Evolutionary conservation across 2,113 vertebrate species (phyloP), one percentile per base, ranked within the genome.

Genomic region (Tragelaphus buxtoni): DNA sequence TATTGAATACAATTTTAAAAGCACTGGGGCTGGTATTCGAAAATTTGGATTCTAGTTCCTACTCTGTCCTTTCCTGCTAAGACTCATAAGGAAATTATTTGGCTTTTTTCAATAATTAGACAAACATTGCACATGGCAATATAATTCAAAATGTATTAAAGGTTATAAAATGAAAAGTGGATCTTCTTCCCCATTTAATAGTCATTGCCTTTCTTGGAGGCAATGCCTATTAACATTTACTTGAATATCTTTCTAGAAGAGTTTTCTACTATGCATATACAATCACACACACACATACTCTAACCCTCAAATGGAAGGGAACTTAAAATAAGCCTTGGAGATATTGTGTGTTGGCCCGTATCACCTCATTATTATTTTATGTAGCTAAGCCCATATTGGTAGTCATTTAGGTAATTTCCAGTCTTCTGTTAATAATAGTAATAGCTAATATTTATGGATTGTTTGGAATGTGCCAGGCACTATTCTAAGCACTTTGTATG

Each of bases 1-100:
- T 56, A 74, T 63, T 94, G 55, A 88, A 79, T 91, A 95, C 84
- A 76, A 88, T 51, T 61, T 77, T 45, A 88, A 97, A 79, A 63
- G 32, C 77, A 84, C 69, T 88, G 65, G 18, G 3, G 32, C 49
- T 88, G 60, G 45, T 83, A 47, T 88, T 56, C 32, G 9, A 90
- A 92, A 83, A 96, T 80, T 84, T 95, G 76, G 51, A 84, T 91
- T 91, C n/a, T 91, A 56, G 39, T 84, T 24, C 26, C 86, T 4
- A 69, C 39, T 76, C 61, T 82, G 17, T 92, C 56, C 28, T 88
- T 69, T 80, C 28, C 77, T 88, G 17, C 28, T 94, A 28, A 61
- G 55, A 49, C n/a, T 42, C 82, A 77, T 45, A 91, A 72, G 53
- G 22, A 91, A 88, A 84, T 93, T 49, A 61, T 11, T 18, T 63